phyloP scores from a whole-genome alignment of 2,113 vertebrate species.

The Takifugu bimaculatus region DNA sequence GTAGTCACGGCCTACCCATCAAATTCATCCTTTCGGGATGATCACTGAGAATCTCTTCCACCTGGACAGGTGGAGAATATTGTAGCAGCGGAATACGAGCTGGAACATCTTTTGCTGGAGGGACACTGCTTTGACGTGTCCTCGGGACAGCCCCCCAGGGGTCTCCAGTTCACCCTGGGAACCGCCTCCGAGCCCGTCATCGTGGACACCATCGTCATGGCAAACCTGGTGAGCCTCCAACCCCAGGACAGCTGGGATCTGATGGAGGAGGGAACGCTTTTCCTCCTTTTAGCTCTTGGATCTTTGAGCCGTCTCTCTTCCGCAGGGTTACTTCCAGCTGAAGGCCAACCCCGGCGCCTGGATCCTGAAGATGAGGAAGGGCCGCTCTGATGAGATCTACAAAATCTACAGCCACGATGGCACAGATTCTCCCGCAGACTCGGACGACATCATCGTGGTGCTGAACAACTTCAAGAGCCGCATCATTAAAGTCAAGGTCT shows the following conservation, averaged over 20 bases:
- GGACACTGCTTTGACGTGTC: constrained; percentile 98
- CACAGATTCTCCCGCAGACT: constrained; percentile 90
- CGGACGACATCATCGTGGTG: constrained; percentile 85
- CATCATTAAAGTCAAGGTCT: constrained; percentile 95
- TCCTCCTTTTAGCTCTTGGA: neutral
- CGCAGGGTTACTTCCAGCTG: constrained; percentile 95
- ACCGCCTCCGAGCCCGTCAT: constrained; percentile 82
- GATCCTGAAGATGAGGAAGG: constrained; percentile 90
- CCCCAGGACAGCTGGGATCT: neutral
- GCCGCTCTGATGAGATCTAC: constrained; percentile 96
- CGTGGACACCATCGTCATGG: constrained; percentile 97
- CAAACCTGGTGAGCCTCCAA: constrained; percentile 82
- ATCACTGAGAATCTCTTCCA: neutral
- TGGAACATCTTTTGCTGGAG: constrained; percentile 92
- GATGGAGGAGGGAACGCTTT: neutral
- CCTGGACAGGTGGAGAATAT: constrained; percentile 84
- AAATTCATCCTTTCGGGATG: neutral
- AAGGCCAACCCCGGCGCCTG: constrained; percentile 97
- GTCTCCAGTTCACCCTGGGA: constrained; percentile 94
- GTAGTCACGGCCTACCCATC: neutral
- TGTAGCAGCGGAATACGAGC: constrained; percentile 89
- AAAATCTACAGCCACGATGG: constrained; percentile 98
- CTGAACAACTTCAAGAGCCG: constrained; percentile 95
- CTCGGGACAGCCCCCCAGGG: constrained; percentile 92
- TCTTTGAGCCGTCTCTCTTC: neutral